Evolutionary conservation across 2,797 vertebrate species (phyloP), one percentile per base, ranked within the genome.

Genomic region (Triplophysa yarkandensis): DNA sequence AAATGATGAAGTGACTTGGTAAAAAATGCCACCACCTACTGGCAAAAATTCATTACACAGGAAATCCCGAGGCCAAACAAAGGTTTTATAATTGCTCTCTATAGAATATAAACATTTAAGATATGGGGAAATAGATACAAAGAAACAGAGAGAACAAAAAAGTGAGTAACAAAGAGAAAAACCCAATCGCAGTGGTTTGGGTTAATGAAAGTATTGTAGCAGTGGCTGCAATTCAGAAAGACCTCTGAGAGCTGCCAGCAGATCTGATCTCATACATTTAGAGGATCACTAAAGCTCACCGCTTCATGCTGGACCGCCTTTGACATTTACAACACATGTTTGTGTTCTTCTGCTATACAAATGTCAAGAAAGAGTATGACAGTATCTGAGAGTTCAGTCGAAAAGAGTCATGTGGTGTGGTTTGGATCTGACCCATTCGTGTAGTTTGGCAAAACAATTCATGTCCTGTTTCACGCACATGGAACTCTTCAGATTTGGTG

Each of bases 211-310:
- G 61, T 57, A 44, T n/a, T n/a, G 11, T 62, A 71, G 65, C 32
- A 46, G 44, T 64, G 71, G 74, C 68, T 50, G 27, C n/a, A 23
- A 44, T 66, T 80, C 77, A 78, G 63, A 50, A 25, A 74, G 55
- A 28, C 17, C 8, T n/a, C 17, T 13, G 32, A 46, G 27, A 32
- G 19, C 28, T 74, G 66, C 74, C 76, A 82, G 44, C 46, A 76
- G 44, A 60, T 78, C 66, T 84, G 76, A 82, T 66, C 63, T 83
- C 78, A 80, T 74, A 67, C 41, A 23, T 41, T 43, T 16, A 55
- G 36, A 68, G 36, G 23, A 8, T 27, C 61, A 61, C 63, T 71
- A 46, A 25, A 64, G 43, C 16, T 74, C 50, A 36, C 4, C 0
- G 13, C 28, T 32, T n/a, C 43, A 10, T 21, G 11, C 21, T 16